Conservation (phyloP, 2,113 vertebrate species). For the Columba janthina region DNA sequence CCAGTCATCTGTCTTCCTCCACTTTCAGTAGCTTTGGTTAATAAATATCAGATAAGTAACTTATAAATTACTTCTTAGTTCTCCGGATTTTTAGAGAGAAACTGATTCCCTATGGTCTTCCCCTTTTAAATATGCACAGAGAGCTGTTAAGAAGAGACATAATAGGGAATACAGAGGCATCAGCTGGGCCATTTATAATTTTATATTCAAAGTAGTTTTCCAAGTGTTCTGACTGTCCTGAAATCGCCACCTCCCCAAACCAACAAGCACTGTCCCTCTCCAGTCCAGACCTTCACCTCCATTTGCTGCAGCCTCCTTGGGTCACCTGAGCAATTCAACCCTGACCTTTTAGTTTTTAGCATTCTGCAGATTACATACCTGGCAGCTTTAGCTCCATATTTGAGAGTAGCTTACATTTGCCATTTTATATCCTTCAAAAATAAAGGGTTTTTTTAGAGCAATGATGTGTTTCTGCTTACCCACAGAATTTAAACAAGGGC, state of each 20-base stretch:
- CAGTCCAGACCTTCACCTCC: background rate
- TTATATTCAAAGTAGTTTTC: background rate
- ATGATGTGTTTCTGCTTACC: background rate
- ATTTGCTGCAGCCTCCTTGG: background rate
- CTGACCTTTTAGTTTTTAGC: background rate
- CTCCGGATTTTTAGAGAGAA: background rate
- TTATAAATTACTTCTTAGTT: background rate
- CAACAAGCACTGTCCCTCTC: background rate
- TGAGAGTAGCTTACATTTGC: background rate
- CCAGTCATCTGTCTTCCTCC: background rate
- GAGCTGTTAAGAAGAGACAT: background rate
- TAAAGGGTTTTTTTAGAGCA: background rate
- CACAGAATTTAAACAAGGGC: conserved; percentile 15
- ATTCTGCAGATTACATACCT: background rate
- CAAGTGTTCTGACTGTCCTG: background rate
- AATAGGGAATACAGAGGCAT: background rate
- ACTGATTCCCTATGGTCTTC: background rate
- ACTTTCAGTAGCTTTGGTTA: background rate
- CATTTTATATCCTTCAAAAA: conserved; percentile 37
- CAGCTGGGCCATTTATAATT: background rate
- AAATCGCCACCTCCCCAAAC: background rate
- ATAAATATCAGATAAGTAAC: background rate
- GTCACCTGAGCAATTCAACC: background rate
- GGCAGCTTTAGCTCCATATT: background rate
- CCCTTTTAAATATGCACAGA: background rate